Percentiles rank a stretch among this genome's conserved stretches.
These are phyloP conservation scores for Tetragonula clypearis DNA, from an alignment of 1,140 invertebrate genomes.

Conservation along the genomic window DNA sequence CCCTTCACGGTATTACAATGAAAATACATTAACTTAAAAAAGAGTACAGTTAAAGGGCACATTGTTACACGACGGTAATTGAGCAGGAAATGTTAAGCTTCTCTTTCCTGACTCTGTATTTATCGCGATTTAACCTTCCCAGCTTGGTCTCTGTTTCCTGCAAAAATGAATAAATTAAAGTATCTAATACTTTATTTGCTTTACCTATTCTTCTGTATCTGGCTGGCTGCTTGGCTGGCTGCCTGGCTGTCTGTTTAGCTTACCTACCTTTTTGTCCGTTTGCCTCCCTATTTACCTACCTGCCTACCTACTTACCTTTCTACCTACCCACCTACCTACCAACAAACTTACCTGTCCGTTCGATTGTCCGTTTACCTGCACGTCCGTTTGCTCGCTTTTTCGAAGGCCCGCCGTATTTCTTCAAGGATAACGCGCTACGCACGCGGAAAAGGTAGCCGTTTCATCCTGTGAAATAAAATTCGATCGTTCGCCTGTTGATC, in stretches of 20 bases:
- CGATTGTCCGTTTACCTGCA: conserved; percentile 30
- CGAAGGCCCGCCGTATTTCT: background rate
- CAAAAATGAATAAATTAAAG: conserved; percentile 6
- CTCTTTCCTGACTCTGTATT: too few relatives aligned
- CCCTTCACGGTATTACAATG: too few relatives aligned
- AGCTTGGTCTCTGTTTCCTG: background rate
- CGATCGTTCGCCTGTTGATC: background rate
- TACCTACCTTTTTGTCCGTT: background rate
- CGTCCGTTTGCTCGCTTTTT: background rate
- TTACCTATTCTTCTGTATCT: too few relatives aligned
- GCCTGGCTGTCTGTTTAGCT: background rate
- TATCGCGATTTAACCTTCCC: background rate
- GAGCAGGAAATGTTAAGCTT: too few relatives aligned
- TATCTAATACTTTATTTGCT: conserved; percentile 10
- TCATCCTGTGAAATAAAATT: conserved; percentile 7
- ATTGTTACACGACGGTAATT: too few relatives aligned
- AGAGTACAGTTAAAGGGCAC: too few relatives aligned
- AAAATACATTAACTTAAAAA: too few relatives aligned
- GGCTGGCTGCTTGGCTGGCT: background rate
- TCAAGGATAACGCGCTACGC: background rate
- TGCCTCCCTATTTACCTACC: conserved; percentile 35
- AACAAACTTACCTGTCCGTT: conserved; percentile 24
- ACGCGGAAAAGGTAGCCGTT: conserved; percentile 6
- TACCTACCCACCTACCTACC: conserved; percentile 41
- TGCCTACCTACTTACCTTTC: conserved; percentile 33